Evolutionary conservation across 2,797 vertebrate species (phyloP), one percentile per base, ranked within the genome.

Genomic region (Sylvilagus floridanus): DNA sequence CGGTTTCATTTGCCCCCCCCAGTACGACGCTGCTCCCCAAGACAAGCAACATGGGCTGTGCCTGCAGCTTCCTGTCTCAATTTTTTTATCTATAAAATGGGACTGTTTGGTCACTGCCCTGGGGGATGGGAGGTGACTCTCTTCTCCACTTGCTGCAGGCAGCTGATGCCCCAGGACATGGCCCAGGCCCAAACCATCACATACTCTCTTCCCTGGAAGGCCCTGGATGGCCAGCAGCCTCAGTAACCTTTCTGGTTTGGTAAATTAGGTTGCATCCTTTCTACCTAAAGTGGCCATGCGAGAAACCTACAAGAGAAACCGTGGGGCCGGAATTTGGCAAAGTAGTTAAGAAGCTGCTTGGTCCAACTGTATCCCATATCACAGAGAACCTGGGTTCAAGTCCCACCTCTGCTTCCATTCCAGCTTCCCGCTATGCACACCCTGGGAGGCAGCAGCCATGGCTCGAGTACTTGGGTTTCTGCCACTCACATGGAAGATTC

Each of bases 261-360:
- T 17, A n/a, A 76, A 71, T 26, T 72, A 71, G 86, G 66, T 21
- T 65, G 37, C 77, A 47, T 71, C 84, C 62, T 90, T 63, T 62
- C 72, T 73, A 82, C 60, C 69, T 84, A 47, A 87, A 84, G 16
- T 22, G 26, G 65, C 50, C n/a, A 72, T 2, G 7, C 28, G 69
- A 84, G 30, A 85, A 90, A 91, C 47, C 84, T 37, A 89, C 13
- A 57, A 13, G 17, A 21, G 19, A 21, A 57, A 57, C 19, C 19
- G 54, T 57, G 54, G 54, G 14, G 54, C 54, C 54, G 1, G 54
- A 16, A 16, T 57, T 16, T 57, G 54, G 19, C 54, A 57, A 21
- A 57, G 54, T 57, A 57, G 54, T 57, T 57, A 57, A 57, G 54
- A 57, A 57, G 6, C 54, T 1, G 7, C 54, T 57, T 16, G 17